A percentile compares a stretch with the other conserved stretches of the same genome.
These are phyloP conservation scores for Agrilus planipennis DNA, from an alignment of 1,140 invertebrate species.

Conservation along the genomic window DNA sequence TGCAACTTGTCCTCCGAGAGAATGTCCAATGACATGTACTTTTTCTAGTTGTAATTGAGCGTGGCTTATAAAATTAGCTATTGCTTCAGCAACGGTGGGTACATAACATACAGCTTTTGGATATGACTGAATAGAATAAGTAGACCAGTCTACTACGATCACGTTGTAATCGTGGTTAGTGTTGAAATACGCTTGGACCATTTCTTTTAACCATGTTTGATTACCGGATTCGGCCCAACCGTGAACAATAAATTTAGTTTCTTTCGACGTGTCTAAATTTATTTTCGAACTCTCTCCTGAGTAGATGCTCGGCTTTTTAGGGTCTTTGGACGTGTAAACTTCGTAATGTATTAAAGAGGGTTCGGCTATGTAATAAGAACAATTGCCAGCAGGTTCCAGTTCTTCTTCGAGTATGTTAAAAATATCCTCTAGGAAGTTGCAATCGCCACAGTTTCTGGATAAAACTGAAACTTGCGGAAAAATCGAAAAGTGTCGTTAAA, in stretches of 20 bases:
- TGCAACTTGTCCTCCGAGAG: constrained; percentile 58
- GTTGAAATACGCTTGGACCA: constrained; percentile 37
- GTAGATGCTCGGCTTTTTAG: too few relatives aligned
- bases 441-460: too few relatives aligned
- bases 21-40: constrained; percentile 70
- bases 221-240: constrained; percentile 37
- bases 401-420: too few relatives aligned
- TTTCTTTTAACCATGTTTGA: constrained; percentile 27
- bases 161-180: constrained; percentile 46
- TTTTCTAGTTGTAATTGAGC: constrained; percentile 21
- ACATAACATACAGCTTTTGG: constrained; percentile 15
- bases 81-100: constrained; percentile 23
- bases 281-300: too few relatives aligned
- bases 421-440: too few relatives aligned
- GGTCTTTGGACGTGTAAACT: too few relatives aligned
- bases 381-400: too few relatives aligned
- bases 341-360: too few relatives aligned
- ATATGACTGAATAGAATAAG: constrained; percentile 36
- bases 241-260: constrained; percentile 38
- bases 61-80: constrained; percentile 24
- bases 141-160: constrained; percentile 51
- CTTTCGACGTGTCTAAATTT: too few relatives aligned
- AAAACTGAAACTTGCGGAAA: too few relatives aligned
- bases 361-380: too few relatives aligned
- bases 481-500: too few relatives aligned